Evolutionary conservation across 2,797 vertebrate species (phyloP).

Genomic region (Alosa sapidissima): DNA sequence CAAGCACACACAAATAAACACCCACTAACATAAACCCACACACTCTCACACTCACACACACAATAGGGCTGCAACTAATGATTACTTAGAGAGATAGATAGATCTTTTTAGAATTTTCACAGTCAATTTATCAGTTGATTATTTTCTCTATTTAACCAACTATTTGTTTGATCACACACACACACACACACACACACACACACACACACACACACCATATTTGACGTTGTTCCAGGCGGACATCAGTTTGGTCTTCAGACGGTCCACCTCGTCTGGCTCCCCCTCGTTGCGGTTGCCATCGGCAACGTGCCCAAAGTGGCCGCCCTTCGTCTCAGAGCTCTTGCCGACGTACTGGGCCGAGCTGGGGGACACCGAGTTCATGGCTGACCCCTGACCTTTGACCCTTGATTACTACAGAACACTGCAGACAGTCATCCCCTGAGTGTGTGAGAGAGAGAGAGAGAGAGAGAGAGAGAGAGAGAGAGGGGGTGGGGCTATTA

Average conservation of each 20-base stretch:
- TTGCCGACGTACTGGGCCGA: slow-evolving; percentile 78
- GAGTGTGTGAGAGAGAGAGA: too few species aligned
- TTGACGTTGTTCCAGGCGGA: slow-evolving; percentile 92
- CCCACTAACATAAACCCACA: too few species aligned
- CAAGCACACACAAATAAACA: not conserved
- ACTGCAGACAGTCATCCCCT: slow-evolving; percentile 43
- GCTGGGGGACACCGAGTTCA: slow-evolving; percentile 88
- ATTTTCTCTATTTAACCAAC: too few species aligned
- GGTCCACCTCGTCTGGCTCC: slow-evolving; percentile 87
- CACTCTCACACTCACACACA: slow-evolving; percentile 41
- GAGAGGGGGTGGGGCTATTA: not conserved
- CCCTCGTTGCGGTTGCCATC: slow-evolving; percentile 51
- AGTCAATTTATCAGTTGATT: too few species aligned
- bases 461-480: slow-evolving; percentile 7
- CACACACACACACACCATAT: slow-evolving; percentile 78
- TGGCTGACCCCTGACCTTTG: slow-evolving; percentile 62
- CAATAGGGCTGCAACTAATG: too few species aligned
- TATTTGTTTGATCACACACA: too few species aligned
- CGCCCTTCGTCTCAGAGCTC: slow-evolving; percentile 64
- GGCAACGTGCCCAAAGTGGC: slow-evolving; percentile 61
- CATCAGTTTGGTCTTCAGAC: slow-evolving; percentile 86
- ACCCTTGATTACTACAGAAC: slow-evolving; percentile 52
- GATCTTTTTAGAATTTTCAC: too few species aligned
- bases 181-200: not conserved
- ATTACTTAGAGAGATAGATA: too few species aligned